Percentiles rank a stretch among this genome's conserved stretches.
phyloP scores from a whole-genome alignment of 64 coral and sea anemone species.

The Porites australiensis region DNA sequence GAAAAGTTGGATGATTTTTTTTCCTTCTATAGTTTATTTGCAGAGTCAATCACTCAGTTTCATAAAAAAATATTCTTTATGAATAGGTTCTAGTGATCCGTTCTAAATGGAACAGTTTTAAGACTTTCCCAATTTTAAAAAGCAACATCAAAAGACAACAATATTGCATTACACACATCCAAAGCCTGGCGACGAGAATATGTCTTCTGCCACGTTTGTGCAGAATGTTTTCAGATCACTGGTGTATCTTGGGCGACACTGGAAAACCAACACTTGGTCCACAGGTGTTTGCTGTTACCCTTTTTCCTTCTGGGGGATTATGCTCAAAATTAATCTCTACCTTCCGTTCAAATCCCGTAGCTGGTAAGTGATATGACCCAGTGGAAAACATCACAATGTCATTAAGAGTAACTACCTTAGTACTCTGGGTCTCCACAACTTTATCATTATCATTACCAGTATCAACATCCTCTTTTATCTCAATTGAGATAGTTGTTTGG shows the following conservation, averaged over 20 bases:
- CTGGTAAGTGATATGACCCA: conserved; percentile 12
- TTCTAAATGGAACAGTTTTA: too few relatives aligned
- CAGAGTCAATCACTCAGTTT: too few relatives aligned
- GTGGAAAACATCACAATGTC: conserved; percentile 10
- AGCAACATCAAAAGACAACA: not conserved
- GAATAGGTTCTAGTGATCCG: too few relatives aligned
- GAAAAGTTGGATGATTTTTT: too few relatives aligned
- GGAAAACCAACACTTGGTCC: conserved; percentile 21
- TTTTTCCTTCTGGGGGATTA: not conserved
- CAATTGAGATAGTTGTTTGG: conserved; percentile 1
- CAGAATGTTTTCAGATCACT: conserved; percentile 7
- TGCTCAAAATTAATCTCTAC: conserved; percentile 32
- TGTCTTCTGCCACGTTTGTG: not conserved
- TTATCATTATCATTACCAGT: not conserved
- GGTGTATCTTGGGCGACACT: conserved; percentile 37
- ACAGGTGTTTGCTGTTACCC: conserved; percentile 34
- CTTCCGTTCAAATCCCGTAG: conserved; percentile 6
- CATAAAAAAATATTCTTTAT: too few relatives aligned
- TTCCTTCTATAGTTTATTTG: too few relatives aligned
- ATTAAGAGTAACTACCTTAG: conserved; percentile 1
- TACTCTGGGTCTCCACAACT: conserved; percentile 16
- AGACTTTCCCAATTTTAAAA: too few relatives aligned
- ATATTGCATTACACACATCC: not conserved
- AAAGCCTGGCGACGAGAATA: not conserved
- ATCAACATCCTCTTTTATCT: too few relatives aligned